These are phyloP conservation scores for Adela reaumurella DNA, from an alignment of 2,888 invertebrate genomes.

Conservation along the genomic window DNA sequence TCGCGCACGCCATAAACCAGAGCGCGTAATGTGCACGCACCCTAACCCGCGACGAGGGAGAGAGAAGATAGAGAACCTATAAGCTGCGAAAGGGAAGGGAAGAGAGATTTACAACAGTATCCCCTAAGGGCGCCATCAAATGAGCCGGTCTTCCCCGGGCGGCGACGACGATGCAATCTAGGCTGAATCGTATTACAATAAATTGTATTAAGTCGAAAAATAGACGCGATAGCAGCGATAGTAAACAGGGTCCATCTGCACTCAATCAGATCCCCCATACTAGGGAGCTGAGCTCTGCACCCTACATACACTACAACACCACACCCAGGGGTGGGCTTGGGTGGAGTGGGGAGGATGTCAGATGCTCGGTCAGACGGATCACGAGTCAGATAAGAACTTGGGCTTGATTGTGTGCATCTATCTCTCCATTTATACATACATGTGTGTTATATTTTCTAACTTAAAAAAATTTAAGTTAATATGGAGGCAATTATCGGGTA, in stretches of 20 bases:
- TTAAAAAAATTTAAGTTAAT: too few species aligned
- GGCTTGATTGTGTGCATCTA: too few species aligned
- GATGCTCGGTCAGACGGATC: too few species aligned
- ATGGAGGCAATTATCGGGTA: too few species aligned
- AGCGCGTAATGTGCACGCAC: not conserved
- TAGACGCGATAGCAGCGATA: slow-evolving; percentile 54
- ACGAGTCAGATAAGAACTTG: too few species aligned
- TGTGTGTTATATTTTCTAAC: too few species aligned
- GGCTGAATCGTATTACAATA: slow-evolving; percentile 58
- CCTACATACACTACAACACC: too few species aligned
- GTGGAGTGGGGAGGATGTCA: too few species aligned
- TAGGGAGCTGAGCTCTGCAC: slow-evolving; percentile 10
- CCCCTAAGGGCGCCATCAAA: slow-evolving; percentile 53
- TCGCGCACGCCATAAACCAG: not conserved
- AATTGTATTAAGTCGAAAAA: slow-evolving; percentile 57
- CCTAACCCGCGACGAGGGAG: not conserved
- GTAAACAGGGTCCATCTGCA: slow-evolving; percentile 55
- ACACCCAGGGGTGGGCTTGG: too few species aligned
- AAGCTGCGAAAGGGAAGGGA: too few species aligned
- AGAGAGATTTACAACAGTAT: slow-evolving; percentile 45
- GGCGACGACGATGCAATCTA: slow-evolving; percentile 56
- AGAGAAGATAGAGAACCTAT: too few species aligned
- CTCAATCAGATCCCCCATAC: slow-evolving; percentile 36
- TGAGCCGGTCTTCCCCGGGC: slow-evolving; percentile 49
- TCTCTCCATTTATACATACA: too few species aligned